These are phyloP conservation scores for Lophochroa leadbeateri DNA, from an alignment of 2,113 vertebrate species.

Conservation along the genomic window DNA sequence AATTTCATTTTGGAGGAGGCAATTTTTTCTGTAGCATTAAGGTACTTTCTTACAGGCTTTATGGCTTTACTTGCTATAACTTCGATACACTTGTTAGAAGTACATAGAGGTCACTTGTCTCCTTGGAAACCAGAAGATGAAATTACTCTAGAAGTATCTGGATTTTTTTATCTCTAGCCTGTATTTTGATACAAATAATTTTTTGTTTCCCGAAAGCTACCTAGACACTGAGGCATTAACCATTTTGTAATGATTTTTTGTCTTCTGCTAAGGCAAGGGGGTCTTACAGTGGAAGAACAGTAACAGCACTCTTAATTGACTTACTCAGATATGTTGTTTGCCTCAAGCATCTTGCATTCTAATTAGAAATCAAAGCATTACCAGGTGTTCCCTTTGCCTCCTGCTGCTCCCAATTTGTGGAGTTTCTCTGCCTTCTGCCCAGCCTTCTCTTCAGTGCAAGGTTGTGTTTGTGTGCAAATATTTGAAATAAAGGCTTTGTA, in stretches of 20 bases:
- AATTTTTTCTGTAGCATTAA: background rate
- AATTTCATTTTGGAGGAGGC: background rate
- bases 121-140: conserved; percentile 85
- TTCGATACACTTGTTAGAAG: conserved; percentile 43
- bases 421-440: background rate
- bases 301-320: conserved; percentile 4
- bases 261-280: background rate
- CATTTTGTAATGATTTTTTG: conserved; percentile 25
- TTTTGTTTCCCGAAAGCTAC: conserved; percentile 32
- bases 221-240: background rate
- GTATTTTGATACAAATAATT: conserved; percentile 53
- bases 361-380: conserved; percentile 36
- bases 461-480: background rate
- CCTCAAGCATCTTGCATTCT: background rate
- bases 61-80: conserved; percentile 51
- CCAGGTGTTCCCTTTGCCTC: background rate
- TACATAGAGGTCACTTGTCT: conserved; percentile 47
- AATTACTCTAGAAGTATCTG: conserved; percentile 68
- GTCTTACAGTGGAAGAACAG: background rate
- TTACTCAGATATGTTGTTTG: background rate
- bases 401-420: background rate
- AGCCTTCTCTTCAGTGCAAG: background rate
- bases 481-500: background rate
- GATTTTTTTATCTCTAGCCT: conserved; percentile 38
- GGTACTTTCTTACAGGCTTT: conserved; percentile 37